Evolutionary conservation across 1,140 invertebrate genomes (phyloP).

Genomic region (Eueides isabella): DNA sequence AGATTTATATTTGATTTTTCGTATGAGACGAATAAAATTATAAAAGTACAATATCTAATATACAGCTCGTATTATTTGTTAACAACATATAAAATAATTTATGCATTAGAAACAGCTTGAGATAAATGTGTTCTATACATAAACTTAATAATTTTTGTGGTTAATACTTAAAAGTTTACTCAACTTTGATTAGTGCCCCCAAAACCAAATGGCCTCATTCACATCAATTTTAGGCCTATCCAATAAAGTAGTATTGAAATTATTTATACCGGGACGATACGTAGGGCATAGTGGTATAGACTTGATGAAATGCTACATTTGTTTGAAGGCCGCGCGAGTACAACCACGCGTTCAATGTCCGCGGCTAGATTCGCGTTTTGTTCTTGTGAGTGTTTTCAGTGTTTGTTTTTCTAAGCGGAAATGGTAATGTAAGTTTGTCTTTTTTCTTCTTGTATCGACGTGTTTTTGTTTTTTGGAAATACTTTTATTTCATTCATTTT

Average conservation of each 20-base stretch:
- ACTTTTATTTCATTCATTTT: background rate
- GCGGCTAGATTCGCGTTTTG: constrained; percentile 24
- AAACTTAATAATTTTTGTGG: background rate
- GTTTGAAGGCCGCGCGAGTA: constrained; percentile 30
- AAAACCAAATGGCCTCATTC: background rate
- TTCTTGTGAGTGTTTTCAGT: constrained; percentile 15
- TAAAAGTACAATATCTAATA: no score
- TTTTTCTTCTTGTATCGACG: background rate
- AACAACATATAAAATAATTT: no score
- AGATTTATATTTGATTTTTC: no score
- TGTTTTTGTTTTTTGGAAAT: background rate
- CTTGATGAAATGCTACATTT: constrained; percentile 22
- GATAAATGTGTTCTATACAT: background rate
- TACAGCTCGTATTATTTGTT: no score
- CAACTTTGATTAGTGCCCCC: background rate
- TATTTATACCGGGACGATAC: constrained; percentile 20
- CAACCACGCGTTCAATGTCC: constrained; percentile 23
- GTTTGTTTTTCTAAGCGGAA: background rate
- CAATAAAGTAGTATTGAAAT: constrained; percentile 4
- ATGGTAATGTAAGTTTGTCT: background rate
- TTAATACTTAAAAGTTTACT: background rate
- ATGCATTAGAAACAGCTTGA: background rate
- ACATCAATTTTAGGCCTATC: background rate
- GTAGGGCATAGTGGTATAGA: constrained; percentile 10
- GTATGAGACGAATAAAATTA: no score